Evolutionary conservation across 2,797 vertebrate genomes (phyloP), one percentile per base, ranked within the genome.

Genomic region (Hephaestus fuliginosus): DNA sequence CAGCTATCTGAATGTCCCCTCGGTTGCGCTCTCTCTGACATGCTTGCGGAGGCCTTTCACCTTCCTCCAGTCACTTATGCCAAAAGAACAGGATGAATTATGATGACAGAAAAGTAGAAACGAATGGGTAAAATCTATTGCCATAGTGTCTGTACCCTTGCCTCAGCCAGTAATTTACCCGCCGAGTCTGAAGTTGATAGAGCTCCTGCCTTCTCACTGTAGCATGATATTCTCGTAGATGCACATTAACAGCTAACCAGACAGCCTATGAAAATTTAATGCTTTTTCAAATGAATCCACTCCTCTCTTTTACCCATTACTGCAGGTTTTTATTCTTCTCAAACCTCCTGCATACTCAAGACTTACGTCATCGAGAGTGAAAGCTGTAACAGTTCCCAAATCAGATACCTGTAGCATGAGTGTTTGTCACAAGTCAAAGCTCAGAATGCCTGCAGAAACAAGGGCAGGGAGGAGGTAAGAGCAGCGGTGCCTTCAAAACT

Each of bases 1-100:
- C 74, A 79, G 88, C 41, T 58, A 80, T 91, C 84, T 82, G 73
- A 85, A 81, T 65, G 76, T 71, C 68, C 41, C 64, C 76, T 71
- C 25, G 13, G 66, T 51, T 75, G 33, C 33, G 60, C 61, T 80
- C 58, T 44, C 20, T 79, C 9, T 39, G 60, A 75, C 77, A 70
- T 39, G 52, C 74, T 73, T 67, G 70, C 15, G 41, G 13, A 81
- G 68, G 39, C 52, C 56, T 74, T 82, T 89, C 41, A 66, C 82
- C 75, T 78, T 80, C 14, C 36, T 81, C 44, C 15, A 58, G 48
- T 66, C 60, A 51, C 17, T 44, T 25, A 60, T 44, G 39, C 46
- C 46, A 52, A 75, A 69, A 49, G 56, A 81, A 76, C 41, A 55
- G 39, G 30, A 68, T 14, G 25, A 55, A 82, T 65, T 55, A 70